Evolutionary conservation across 1,140 invertebrate species (phyloP).

Genomic region (Lepidurus arcticus): DNA sequence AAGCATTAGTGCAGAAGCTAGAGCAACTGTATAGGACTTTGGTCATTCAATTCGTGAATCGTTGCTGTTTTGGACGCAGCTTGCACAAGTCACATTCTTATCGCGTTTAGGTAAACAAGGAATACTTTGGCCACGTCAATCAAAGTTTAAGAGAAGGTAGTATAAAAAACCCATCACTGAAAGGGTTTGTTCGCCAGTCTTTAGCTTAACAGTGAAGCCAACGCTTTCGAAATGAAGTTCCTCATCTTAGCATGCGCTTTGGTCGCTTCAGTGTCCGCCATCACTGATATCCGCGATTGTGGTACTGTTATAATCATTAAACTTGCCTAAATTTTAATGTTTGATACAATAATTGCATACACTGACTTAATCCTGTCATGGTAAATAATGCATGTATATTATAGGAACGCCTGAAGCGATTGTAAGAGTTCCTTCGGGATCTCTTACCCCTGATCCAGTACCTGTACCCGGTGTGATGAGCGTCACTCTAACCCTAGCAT

Average conservation of each 20-base stretch:
- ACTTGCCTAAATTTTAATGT: neutral
- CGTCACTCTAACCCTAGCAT: neutral
- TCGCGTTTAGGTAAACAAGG: neutral
- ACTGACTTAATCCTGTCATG: too few species aligned
- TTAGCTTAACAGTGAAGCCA: neutral
- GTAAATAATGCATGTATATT: too few species aligned
- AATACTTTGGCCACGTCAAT: neutral
- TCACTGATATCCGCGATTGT: conserved; percentile 1
- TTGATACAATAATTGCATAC: neutral
- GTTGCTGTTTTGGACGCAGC: neutral
- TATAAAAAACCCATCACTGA: neutral
- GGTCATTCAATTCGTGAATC: too few species aligned
- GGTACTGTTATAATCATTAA: conserved; percentile 17
- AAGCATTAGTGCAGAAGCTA: too few species aligned
- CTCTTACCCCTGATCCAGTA: neutral
- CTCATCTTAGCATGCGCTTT: neutral
- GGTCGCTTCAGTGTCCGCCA: conserved; percentile 23
- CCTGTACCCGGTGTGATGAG: neutral
- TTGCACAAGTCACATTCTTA: neutral
- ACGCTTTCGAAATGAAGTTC: conserved; percentile 25
- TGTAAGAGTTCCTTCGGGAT: neutral
- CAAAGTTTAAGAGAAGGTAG: neutral
- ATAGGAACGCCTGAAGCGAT: neutral
- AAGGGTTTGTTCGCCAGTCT: neutral
- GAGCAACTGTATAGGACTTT: too few species aligned